Conservation (phyloP, 2,797 vertebrate species). For the Gadopsis bispinosus region DNA sequence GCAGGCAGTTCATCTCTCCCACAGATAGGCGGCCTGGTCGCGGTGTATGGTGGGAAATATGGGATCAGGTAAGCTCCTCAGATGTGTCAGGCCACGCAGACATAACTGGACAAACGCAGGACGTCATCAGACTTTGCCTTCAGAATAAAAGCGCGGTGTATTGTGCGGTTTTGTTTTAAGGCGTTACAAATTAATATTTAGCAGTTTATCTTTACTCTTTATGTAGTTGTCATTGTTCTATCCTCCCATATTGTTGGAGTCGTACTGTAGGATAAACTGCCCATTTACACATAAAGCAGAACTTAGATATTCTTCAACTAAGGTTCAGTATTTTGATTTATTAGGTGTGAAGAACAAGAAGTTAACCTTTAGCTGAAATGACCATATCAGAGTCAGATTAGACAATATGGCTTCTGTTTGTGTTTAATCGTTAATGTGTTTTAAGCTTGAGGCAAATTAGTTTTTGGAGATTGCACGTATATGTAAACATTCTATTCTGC, state of each 20-base stretch:
- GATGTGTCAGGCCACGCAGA: neutral
- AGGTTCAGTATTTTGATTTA: neutral
- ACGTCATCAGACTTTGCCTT: neutral
- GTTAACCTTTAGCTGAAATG: neutral
- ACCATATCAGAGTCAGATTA: no score
- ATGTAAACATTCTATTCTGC: no score
- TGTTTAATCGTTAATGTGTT: no score
- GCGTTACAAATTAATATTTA: neutral
- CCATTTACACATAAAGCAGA: neutral
- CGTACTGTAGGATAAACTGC: neutral
- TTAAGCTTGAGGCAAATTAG: no score
- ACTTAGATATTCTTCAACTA: no score
- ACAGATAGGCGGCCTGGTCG: constrained; percentile 63
- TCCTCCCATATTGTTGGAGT: neutral
- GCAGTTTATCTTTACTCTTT: neutral
- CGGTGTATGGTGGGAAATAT: constrained; percentile 77
- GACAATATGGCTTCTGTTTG: no score
- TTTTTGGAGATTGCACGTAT: no score
- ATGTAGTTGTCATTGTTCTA: neutral
- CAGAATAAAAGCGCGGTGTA: constrained; percentile 48
- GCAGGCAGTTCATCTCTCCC: constrained; percentile 28
- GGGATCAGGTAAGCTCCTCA: constrained; percentile 80
- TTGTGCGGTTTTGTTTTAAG: no score
- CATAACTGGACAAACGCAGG: neutral
- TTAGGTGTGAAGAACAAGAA: neutral